phyloP scores from a whole-genome alignment of 2,113 vertebrate species.

The Australoheros scitulus region DNA sequence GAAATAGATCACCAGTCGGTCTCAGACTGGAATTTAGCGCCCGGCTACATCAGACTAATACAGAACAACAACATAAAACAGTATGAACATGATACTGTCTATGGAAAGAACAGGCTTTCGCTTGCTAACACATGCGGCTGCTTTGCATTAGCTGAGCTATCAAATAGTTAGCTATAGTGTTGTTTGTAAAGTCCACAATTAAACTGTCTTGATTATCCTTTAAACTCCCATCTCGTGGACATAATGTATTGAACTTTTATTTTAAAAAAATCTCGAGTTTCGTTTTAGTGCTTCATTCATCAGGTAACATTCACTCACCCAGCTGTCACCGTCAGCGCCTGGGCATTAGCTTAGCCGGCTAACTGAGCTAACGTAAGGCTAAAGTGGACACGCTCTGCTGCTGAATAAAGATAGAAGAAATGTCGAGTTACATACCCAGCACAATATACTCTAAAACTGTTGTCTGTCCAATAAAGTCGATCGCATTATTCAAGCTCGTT shows the following conservation, averaged over 20 bases:
- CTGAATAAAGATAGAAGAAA: slow-evolving; percentile 11
- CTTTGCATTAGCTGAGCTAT: background rate
- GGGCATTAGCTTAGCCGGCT: slow-evolving; percentile 55
- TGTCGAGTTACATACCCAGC: slow-evolving; percentile 64
- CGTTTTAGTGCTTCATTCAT: slow-evolving; percentile 28
- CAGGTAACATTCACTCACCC: slow-evolving; percentile 39
- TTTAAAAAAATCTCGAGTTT: background rate
- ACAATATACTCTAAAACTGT: slow-evolving; percentile 61
- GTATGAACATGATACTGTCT: background rate
- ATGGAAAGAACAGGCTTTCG: slow-evolving; percentile 26
- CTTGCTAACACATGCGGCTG: slow-evolving; percentile 58
- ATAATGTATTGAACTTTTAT: background rate
- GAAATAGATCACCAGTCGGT: background rate
- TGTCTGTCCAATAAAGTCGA: slow-evolving; percentile 47
- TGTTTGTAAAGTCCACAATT: background rate
- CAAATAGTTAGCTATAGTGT: background rate
- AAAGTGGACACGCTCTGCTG: background rate
- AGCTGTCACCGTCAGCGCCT: slow-evolving; percentile 65
- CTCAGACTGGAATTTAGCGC: background rate
- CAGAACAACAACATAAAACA: background rate
- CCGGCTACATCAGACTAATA: background rate
- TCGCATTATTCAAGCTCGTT: slow-evolving; percentile 73
- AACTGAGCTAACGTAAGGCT: slow-evolving; percentile 46
- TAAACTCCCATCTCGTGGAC: background rate
- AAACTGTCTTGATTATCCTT: too few species aligned